Percentiles rank a stretch among this genome's conserved stretches.
Evolutionary conservation across 2,797 vertebrate genomes (phyloP).

Genomic region (Poecilia picta): DNA sequence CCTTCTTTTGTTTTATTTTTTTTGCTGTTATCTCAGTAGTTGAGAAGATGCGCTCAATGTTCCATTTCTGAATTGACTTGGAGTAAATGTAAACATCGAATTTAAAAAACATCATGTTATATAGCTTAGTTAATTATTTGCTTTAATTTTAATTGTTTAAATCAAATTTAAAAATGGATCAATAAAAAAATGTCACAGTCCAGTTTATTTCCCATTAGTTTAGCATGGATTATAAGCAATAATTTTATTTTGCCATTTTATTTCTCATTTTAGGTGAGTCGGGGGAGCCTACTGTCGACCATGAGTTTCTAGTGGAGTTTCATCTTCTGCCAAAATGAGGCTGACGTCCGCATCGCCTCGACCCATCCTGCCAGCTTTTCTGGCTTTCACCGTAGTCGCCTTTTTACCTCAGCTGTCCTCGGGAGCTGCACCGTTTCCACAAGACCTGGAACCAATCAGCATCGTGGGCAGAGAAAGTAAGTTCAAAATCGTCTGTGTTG

Average conservation of each 20-base stretch:
- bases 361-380: conserved; percentile 71
- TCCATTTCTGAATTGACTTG: conserved; percentile 37
- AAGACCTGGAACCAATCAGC: conserved; percentile 84
- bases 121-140: neutral
- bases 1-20: conserved; percentile 4
- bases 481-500: conserved; percentile 50
- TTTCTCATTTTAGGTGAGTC: conserved; percentile 62
- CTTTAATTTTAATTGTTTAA: neutral
- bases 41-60: conserved; percentile 25
- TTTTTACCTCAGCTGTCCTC: conserved; percentile 67
- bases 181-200: neutral
- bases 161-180: neutral
- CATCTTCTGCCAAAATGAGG: conserved; percentile 78
- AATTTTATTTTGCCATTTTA: neutral
- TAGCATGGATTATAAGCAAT: neutral
- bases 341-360: conserved; percentile 66
- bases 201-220: neutral
- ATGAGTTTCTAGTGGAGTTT: conserved; percentile 81
- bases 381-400: conserved; percentile 69
- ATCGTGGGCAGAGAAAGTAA: conserved; percentile 79
- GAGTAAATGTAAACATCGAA: conserved; percentile 50
- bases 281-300: conserved; percentile 59
- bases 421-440: conserved; percentile 80
- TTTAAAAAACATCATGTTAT: conserved; percentile 23
- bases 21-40: conserved; percentile 12